Conservation (phyloP, 2,797 vertebrate genomes). For the Streptopelia turtur region DNA sequence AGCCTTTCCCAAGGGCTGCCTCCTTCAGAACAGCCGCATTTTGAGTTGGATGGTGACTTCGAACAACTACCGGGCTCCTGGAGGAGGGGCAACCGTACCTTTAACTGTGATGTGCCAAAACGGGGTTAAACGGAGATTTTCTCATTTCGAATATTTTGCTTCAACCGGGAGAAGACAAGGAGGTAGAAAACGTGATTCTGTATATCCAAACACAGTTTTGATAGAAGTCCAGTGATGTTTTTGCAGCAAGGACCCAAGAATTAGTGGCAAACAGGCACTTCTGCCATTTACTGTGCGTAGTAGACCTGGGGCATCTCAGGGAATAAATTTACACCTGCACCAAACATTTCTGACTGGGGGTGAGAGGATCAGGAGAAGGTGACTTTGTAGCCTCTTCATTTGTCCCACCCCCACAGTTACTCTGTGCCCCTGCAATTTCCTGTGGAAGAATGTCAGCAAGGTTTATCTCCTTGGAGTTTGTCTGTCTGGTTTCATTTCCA, state of each 20-base stretch:
- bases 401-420: neutral
- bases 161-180: neutral
- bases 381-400: neutral
- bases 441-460: neutral
- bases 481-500: neutral
- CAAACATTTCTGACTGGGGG: neutral
- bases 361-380: neutral
- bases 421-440: neutral
- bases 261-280: neutral
- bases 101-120: neutral
- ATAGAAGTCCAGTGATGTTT: neutral
- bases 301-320: neutral
- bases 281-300: neutral
- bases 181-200: neutral
- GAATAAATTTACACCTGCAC: neutral
- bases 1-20: neutral
- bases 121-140: neutral
- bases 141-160: neutral
- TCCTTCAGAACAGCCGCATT: neutral
- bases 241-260: neutral
- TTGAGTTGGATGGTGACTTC: neutral
- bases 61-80: neutral
- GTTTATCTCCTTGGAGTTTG: neutral
- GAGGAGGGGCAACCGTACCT: neutral
- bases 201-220: neutral